phyloP scores from a whole-genome alignment of 1,140 invertebrate genomes.

The Gerris buenoi region DNA sequence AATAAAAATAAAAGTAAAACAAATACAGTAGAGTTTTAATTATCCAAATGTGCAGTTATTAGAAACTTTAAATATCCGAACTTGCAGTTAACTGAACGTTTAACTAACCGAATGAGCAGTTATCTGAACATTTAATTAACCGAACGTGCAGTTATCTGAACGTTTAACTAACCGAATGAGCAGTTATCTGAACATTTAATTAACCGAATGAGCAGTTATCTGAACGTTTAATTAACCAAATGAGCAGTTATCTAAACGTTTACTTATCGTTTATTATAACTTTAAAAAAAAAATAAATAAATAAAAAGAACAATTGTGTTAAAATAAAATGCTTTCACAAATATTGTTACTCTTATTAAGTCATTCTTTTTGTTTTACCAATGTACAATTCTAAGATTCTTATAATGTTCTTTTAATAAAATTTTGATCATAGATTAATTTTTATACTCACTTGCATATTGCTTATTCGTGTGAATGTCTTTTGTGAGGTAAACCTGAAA shows the following conservation, averaged over 20 bases:
- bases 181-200: too few relatives aligned
- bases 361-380: background rate
- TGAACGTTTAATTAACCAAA: too few relatives aligned
- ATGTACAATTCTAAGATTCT: background rate
- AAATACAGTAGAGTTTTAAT: background rate
- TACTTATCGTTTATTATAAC: too few relatives aligned
- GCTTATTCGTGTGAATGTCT: slow-evolving; percentile 72
- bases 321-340: background rate
- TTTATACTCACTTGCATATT: slow-evolving; percentile 92
- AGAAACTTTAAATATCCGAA: background rate
- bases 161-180: too few relatives aligned
- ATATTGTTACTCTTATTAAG: background rate
- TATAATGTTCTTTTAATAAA: background rate
- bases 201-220: too few relatives aligned
- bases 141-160: too few relatives aligned
- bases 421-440: slow-evolving; percentile 4
- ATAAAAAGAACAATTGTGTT: background rate
- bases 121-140: background rate
- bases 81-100: background rate
- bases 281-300: background rate
- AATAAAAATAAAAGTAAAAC: slow-evolving; percentile 14
- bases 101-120: background rate
- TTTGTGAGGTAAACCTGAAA: slow-evolving; percentile 73
- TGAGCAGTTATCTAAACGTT: too few relatives aligned
- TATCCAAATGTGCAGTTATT: background rate